A percentile compares a stretch with the other conserved stretches of the same genome.
phyloP scores from a whole-genome alignment of 2,888 invertebrate species.

The Hypercompe scribonia region DNA sequence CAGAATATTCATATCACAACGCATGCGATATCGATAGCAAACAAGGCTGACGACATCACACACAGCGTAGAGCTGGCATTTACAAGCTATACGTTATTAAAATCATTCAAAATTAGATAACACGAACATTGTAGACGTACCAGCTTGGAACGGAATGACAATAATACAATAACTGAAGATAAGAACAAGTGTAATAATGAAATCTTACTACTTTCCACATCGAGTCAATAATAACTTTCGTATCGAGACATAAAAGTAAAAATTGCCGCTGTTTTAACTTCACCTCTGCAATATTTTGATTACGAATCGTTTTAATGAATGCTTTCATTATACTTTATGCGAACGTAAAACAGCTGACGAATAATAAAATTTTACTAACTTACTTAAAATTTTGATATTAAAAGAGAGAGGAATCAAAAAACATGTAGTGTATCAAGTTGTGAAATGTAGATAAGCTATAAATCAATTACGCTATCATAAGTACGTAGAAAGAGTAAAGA shows the following conservation, averaged over 20 bases:
- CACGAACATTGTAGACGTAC: conserved; percentile 39
- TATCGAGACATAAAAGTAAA: conserved; percentile 39
- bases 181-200: conserved; percentile 44
- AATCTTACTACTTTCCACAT: conserved; percentile 63
- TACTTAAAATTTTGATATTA: conserved; percentile 36
- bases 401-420: conserved; percentile 40
- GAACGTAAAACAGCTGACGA: conserved; percentile 23
- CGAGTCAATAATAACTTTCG: conserved; percentile 48
- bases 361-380: conserved; percentile 25
- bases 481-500: conserved; percentile 55
- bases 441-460: conserved; percentile 66
- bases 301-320: conserved; percentile 41
- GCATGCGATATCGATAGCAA: conserved; percentile 36
- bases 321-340: conserved; percentile 32
- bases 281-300: conserved; percentile 58
- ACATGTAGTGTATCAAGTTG: conserved; percentile 44
- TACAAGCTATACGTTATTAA: conserved; percentile 41
- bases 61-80: conserved; percentile 32
- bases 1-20: conserved; percentile 44
- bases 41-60: conserved; percentile 47
- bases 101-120: conserved; percentile 36
- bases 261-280: conserved; percentile 53
- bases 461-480: conserved; percentile 64
- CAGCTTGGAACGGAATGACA: conserved; percentile 46
- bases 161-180: conserved; percentile 52